Evolutionary conservation across 2,113 vertebrate species (phyloP), one percentile per base, ranked within the genome.

Genomic region (Pluvialis apricaria): DNA sequence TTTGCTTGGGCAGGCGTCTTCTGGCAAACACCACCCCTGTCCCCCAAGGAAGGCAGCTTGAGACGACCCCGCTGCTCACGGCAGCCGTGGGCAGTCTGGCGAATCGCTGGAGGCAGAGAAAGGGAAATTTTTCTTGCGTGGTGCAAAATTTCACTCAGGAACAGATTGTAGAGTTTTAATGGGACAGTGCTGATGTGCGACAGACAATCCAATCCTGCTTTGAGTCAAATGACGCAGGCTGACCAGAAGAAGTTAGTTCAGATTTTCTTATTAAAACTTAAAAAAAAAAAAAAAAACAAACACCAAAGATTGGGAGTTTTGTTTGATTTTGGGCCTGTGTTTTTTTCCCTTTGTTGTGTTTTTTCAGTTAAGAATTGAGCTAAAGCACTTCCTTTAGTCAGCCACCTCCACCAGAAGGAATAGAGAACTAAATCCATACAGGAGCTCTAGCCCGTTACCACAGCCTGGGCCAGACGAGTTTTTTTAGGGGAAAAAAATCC

Each of bases 31-130:
- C 28, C 86, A 69, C 2, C 5, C 7, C 31, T 26, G 58, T 9
- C 24, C 60, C 28, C 10, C 11, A 15, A 13, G 44, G 24, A 15
- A 32, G 26, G 60, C 14, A 19, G 45, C 82, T 75, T 0, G 1
- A 44, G 70, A 11, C 0, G 15, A 34, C n/a, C 5, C 0, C n/a
- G 1, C 14, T 6, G 36, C 45, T 25, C 19, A 0, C 0, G 19
- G 64, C 42, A 66, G 71, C 1, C 0, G 0, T 17, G 64, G 69
- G 60, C 44, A 94, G 52, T 5, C 49, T 36, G 54, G 57, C 15
- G 32, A 52, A 52, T 11, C 5, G 4, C 7, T 8, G 36, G 45
- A 29, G 55, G 61, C 57, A 26, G 31, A 26, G 36, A 51, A 47
- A 58, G 65, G 83, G 73, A 40, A 51, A 16, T 57, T 38, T 15